These are phyloP conservation scores for Manis javanica DNA, from an alignment of 2,797 vertebrate genomes.

Conservation along the genomic window DNA sequence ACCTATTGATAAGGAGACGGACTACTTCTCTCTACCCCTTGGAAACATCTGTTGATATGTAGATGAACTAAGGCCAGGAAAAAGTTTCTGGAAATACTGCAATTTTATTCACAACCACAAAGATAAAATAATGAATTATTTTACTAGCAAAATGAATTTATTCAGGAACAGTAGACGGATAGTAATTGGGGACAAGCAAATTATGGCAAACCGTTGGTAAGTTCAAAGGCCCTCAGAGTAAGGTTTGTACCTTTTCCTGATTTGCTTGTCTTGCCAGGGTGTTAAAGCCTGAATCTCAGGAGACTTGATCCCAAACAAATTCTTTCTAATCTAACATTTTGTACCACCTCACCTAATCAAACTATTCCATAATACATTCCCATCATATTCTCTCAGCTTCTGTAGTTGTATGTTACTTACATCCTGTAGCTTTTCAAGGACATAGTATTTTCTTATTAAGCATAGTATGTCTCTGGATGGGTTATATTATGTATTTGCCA, in stretches of 20 bases:
- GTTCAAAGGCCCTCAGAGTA: neutral
- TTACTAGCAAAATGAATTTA: too few species aligned
- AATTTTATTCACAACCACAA: too few species aligned
- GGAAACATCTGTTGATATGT: too few species aligned
- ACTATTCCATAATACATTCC: neutral
- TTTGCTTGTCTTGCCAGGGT: neutral
- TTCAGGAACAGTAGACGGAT: too few species aligned
- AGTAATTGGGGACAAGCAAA: too few species aligned
- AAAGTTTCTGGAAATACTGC: too few species aligned
- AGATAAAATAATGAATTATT: too few species aligned
- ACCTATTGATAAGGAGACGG: too few species aligned
- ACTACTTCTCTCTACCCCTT: too few species aligned
- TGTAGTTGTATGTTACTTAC: neutral
- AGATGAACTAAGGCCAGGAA: too few species aligned
- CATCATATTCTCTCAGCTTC: neutral
- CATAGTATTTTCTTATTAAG: neutral
- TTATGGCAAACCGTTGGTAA: too few species aligned
- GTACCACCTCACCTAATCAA: neutral
- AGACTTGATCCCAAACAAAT: neutral
- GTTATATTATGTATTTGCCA: rapidly evolving
- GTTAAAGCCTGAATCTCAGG: neutral
- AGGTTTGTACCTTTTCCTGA: neutral
- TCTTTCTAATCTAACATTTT: neutral
- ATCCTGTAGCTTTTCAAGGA: neutral
- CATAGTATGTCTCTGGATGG: rapidly evolving